Evolutionary conservation across 2,113 vertebrate genomes (phyloP).

Genomic region (Isurus oxyrinchus): DNA sequence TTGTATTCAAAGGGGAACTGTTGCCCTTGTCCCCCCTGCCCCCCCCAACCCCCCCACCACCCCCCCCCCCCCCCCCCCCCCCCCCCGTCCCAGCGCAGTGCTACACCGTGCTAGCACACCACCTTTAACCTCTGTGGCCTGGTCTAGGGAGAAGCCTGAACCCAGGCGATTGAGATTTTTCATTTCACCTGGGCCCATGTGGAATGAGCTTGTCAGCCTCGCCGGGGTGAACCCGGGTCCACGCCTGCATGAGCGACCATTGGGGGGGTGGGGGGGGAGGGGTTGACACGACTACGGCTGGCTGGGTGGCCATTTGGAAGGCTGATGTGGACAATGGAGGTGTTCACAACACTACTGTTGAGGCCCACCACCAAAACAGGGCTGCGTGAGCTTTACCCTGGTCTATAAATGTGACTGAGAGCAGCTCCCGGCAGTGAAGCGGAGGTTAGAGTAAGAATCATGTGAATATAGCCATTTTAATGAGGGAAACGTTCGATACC

Average conservation of each 20-base stretch:
- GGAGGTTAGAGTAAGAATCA: background rate
- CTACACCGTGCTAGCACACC: too few species aligned
- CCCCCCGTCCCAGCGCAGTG: too few species aligned
- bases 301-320: background rate
- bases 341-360: background rate
- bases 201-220: background rate
- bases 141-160: background rate
- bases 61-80: too few species aligned
- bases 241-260: background rate
- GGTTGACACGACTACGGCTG: background rate
- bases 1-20: background rate
- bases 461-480: background rate
- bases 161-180: too few species aligned
- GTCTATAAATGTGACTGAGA: background rate
- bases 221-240: background rate
- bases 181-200: background rate
- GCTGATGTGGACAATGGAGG: background rate
- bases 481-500: background rate
- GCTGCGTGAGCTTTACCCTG: background rate
- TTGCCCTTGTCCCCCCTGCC: too few species aligned
- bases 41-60: too few species aligned
- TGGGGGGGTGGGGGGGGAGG: too few species aligned
- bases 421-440: background rate
- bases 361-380: background rate
- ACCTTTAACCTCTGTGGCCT: background rate